These are phyloP conservation scores for Drosophila ercepeae DNA, from an alignment of 1,140 invertebrate species.

Conservation along the genomic window DNA sequence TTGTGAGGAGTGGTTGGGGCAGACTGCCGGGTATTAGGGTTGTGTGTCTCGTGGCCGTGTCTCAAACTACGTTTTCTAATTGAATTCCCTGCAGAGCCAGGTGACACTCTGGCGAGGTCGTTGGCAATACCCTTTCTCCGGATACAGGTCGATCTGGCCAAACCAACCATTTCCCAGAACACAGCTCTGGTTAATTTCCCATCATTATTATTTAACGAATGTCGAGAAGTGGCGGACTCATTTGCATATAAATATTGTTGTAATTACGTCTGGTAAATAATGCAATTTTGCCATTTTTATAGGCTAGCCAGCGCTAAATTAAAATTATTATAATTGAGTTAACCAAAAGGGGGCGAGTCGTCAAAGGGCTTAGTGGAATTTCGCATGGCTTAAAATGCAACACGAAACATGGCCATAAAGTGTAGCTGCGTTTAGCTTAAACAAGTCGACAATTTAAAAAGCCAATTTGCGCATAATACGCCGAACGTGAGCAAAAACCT, in stretches of 20 bases:
- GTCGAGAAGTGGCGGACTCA: slow-evolving; percentile 35
- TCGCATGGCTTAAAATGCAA: slow-evolving; percentile 78
- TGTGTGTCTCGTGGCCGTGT: slow-evolving; percentile 67
- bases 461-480: slow-evolving; percentile 80
- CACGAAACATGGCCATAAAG: slow-evolving; percentile 75
- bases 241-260: slow-evolving; percentile 64
- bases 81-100: slow-evolving; percentile 64
- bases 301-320: slow-evolving; percentile 40
- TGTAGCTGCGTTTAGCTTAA: slow-evolving; percentile 77
- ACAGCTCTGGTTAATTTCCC: slow-evolving; percentile 29
- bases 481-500: slow-evolving; percentile 74
- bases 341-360: slow-evolving; percentile 19
- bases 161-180: slow-evolving; percentile 13
- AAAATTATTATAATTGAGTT: slow-evolving; percentile 74
- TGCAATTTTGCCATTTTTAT: slow-evolving; percentile 66
- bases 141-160: slow-evolving; percentile 4
- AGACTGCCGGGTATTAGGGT: slow-evolving; percentile 61
- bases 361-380: slow-evolving; percentile 47
- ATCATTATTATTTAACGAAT: slow-evolving; percentile 27
- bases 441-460: slow-evolving; percentile 82
- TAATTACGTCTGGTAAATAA: slow-evolving; percentile 73
- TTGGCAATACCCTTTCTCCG: slow-evolving; percentile 7
- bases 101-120: slow-evolving; percentile 55
- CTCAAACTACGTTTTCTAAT: slow-evolving; percentile 79
- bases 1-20: neutral